Conservation (phyloP, 1,140 invertebrate species). For the Thaumatotibia leucotreta region DNA sequence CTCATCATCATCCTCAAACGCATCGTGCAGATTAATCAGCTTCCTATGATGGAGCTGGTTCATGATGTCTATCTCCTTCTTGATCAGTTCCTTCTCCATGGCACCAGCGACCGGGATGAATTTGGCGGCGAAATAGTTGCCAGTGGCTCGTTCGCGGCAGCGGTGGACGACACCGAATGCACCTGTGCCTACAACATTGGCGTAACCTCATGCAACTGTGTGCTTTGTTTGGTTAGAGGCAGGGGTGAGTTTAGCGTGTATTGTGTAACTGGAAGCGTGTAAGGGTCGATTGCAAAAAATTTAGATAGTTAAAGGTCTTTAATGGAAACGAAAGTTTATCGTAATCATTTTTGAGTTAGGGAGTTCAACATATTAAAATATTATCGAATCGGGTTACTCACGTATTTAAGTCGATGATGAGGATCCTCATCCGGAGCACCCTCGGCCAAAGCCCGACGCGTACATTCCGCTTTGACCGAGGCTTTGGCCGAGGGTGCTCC, state of each 20-base stretch:
- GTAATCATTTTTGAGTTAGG: too few species aligned
- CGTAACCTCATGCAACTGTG: conserved; percentile 31
- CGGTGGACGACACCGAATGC: conserved; percentile 99
- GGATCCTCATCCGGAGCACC: too few species aligned
- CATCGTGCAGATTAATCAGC: conserved; percentile 98
- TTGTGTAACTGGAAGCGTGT: too few species aligned
- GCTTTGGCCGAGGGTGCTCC: too few species aligned
- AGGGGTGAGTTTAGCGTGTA: not conserved
- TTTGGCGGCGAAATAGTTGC: conserved; percentile 98
- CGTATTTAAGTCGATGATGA: too few species aligned
- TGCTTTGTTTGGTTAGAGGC: not conserved
- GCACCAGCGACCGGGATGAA: conserved; percentile 97
- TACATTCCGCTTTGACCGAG: too few species aligned
- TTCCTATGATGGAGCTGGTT: conserved; percentile 98
- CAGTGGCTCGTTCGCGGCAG: conserved; percentile 96
- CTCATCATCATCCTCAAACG: conserved; percentile 99
- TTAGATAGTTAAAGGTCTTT: too few species aligned
- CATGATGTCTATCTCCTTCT: conserved; percentile 99
- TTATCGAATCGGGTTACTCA: too few species aligned
- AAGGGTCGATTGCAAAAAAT: too few species aligned
- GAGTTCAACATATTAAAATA: too few species aligned
- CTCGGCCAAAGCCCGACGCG: too few species aligned
- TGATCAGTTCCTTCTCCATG: conserved; percentile 97
- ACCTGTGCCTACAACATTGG: conserved; percentile 85
- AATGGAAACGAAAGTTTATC: too few species aligned